These are phyloP conservation scores for Syrmaticus mikado DNA, from an alignment of 2,113 vertebrate species.

Conservation along the genomic window DNA sequence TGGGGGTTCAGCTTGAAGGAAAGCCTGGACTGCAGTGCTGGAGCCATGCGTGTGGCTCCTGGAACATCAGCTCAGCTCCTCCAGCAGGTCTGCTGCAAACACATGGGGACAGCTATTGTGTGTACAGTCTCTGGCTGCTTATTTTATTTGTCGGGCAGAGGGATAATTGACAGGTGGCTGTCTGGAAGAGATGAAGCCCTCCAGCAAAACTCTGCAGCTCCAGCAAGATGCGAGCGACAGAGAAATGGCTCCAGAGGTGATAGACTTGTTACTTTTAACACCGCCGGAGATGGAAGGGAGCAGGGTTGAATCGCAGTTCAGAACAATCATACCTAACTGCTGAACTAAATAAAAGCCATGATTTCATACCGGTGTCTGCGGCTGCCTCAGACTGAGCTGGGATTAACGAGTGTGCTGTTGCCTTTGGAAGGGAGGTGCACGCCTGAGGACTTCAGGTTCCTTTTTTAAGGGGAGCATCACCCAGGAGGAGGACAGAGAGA, in stretches of 20 bases:
- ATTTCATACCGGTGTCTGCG: not conserved
- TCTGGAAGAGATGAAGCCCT: constrained; percentile 60
- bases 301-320: constrained; percentile 17
- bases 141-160: not conserved
- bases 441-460: not conserved
- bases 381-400: not conserved
- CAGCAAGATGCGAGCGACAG: not conserved
- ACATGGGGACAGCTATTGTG: not conserved
- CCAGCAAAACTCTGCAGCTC: constrained; percentile 8
- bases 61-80: constrained; percentile 29
- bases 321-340: constrained; percentile 8
- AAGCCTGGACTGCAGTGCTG: not conserved
- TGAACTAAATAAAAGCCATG: constrained; percentile 2
- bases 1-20: not conserved
- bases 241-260: constrained; percentile 58
- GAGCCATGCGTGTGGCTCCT: not conserved
- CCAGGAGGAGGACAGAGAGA: not conserved
- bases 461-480: not conserved
- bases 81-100: not conserved
- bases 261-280: constrained; percentile 60
- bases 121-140: not conserved
- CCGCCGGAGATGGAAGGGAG: not conserved
- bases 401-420: not conserved
- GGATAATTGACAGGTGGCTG: constrained; percentile 54
- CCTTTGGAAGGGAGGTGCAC: not conserved